Conservation (phyloP, 2,113 vertebrate genomes). For the Zeus faber region DNA sequence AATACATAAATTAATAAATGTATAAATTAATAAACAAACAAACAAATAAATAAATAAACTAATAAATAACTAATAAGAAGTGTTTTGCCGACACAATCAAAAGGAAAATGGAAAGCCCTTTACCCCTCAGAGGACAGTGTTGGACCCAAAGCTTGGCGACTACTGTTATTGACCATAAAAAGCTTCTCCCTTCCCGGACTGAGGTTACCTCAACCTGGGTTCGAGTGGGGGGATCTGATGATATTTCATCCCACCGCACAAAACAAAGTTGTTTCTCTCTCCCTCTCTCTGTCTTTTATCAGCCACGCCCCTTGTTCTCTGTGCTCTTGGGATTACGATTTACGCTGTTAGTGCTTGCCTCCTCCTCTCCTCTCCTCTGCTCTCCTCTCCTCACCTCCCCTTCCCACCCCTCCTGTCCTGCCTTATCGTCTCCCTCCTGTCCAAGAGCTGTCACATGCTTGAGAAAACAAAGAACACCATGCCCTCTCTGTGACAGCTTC, state of each 20-base stretch:
- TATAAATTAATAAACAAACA: too few species aligned
- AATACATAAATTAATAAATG: too few species aligned
- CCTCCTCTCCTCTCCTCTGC: conserved; percentile 11
- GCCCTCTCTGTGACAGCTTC: conserved; percentile 52
- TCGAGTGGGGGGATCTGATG: conserved; percentile 11
- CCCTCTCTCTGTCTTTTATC: neutral
- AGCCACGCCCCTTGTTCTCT: neutral
- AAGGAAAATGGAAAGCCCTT: too few species aligned
- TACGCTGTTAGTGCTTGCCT: too few species aligned
- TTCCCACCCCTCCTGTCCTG: conserved; percentile 21
- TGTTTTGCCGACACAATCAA: too few species aligned
- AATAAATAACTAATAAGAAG: too few species aligned
- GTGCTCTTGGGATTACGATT: too few species aligned
- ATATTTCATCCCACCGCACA: too few species aligned
- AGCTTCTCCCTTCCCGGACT: conserved; percentile 21
- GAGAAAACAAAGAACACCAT: conserved; percentile 46
- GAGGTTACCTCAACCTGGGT: conserved; percentile 22
- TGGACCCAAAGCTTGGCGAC: too few species aligned
- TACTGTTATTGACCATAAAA: conserved; percentile 37
- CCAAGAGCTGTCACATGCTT: conserved; percentile 60
- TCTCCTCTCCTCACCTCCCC: conserved; percentile 1
- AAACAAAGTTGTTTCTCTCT: neutral
- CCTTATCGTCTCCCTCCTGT: conserved; percentile 49
- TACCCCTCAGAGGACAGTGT: too few species aligned
- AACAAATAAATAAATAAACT: too few species aligned